These are phyloP conservation scores for Burhinus bistriatus DNA, from an alignment of 2,113 vertebrate species.

Conservation along the genomic window DNA sequence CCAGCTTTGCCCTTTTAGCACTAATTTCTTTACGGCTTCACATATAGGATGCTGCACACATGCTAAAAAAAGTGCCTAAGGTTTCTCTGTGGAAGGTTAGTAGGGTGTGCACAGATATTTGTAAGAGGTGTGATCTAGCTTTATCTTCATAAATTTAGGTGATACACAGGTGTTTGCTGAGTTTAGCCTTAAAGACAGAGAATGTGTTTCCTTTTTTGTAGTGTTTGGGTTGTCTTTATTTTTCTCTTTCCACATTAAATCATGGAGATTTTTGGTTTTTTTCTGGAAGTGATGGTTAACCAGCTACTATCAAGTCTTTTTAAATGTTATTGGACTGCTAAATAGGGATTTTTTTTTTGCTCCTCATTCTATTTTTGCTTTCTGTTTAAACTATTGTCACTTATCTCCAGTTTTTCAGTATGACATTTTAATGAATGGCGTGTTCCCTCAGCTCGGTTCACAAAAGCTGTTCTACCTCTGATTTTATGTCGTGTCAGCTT, in stretches of 20 bases:
- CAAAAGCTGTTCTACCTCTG: constrained; percentile 20
- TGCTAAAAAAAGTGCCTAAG: neutral
- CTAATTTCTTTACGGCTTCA: neutral
- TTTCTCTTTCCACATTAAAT: neutral
- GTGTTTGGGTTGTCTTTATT: neutral
- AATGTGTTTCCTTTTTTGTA: neutral
- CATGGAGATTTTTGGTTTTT: neutral
- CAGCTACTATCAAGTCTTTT: neutral
- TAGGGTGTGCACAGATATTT: neutral
- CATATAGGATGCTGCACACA: neutral
- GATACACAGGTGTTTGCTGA: neutral
- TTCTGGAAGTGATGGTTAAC: neutral
- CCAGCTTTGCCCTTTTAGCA: neutral
- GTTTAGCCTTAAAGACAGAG: neutral
- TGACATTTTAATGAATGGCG: constrained; percentile 30
- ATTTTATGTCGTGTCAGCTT: constrained; percentile 10
- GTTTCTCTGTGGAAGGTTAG: neutral
- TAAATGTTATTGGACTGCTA: neutral
- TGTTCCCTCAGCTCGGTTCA: neutral
- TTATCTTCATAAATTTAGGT: neutral
- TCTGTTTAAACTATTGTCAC: neutral
- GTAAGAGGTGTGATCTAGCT: neutral
- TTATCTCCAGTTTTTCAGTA: neutral
- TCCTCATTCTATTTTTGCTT: neutral
- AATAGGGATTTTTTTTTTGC: neutral